Base-by-base conservation (phyloP, 2,797 vertebrate genomes). In the Lutjanus campechanus region DNA sequence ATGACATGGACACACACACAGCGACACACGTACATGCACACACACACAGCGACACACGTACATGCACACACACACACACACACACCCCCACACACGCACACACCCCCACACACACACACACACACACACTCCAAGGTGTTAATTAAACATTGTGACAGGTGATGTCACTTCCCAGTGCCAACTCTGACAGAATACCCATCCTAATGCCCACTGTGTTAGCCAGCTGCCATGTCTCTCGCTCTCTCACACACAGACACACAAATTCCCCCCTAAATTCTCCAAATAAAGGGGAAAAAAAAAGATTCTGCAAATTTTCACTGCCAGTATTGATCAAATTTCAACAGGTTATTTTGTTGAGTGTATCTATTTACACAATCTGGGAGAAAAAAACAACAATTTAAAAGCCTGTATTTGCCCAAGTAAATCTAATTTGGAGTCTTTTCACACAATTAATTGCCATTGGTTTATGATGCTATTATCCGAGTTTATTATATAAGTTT, bases 131-230 rank as follows among this genome's bases (percentile, higher is more conserved):
- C 51, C 61, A 73, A 84, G 91, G 92, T 93, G 94, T 87, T 94
- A 94, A 95, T 95, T 93, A 94, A 94, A 95, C 91, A 91, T 88
- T 82, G 89, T 90, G 92, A 91, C 90, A 93, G 93, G 93, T 93
- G 91, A 94, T 93, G 87, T 88, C 91, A 89, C 76, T 84, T 87
- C 71, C 64, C 73, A 64, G 74, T 88, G 92, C 92, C 90, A 91
- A 81, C 75, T 73, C 78, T 83, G 85, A 89, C 83, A 82, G 89
- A 88, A 88, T 70, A 86, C 60, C 65, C 72, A 83, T 81, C 83
- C 73, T 29, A 69, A 47, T 84, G 79, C 92, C 92, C 84, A 86
- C 92, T 92, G 94, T 81, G 89, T 87, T 73, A 85, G 85, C 92
- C 93, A 93, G 92, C 90, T 95, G 93, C 88, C 85, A 87, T 36